Evolutionary conservation across 2,113 vertebrate species (phyloP), one percentile per base, ranked within the genome.

Genomic region (Myrmecophaga tridactyla): DNA sequence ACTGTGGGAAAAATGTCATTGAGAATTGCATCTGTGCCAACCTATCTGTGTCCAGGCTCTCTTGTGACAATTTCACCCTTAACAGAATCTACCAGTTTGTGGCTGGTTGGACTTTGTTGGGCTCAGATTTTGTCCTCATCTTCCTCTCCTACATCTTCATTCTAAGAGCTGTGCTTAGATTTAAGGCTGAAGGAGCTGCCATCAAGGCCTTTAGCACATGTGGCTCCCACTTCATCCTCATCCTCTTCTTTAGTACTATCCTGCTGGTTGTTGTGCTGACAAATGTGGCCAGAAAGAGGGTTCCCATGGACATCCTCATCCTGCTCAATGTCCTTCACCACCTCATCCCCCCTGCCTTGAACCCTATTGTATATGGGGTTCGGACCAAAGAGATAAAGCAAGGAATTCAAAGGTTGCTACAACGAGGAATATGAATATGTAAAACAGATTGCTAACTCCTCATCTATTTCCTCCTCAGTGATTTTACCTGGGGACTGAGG

Each of bases 21-120:
- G 77, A 60, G 43, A 94, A 95, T 70, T 93, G 86, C 80, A 94
- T 89, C 46, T 96, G 85, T 83, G 89, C 60, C 65, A 90, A 77
- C 36, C 23, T 94, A 56, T 85, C 95, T 27, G n/a, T n/a, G n/a
- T n/a, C n/a, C n/a, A n/a, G n/a, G n/a, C n/a, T n/a, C n/a, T n/a
- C n/a, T n/a, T n/a, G n/a, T n/a, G n/a, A n/a, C n/a, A n/a, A n/a
- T n/a, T n/a, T n/a, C n/a, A n/a, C n/a, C n/a, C n/a, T n/a, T n/a
- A n/a, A n/a, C n/a, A n/a, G n/a, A n/a, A n/a, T n/a, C n/a, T n/a
- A n/a, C n/a, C n/a, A n/a, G n/a, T 85, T 89, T 90, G 91, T 88
- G 20, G 15, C 39, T 89, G 95, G 69, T 18, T 95, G 83, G 67
- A 69, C 27, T 6, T 56, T 92, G 15, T 46, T 97, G 15, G 96